Evolutionary conservation across 2,113 vertebrate species (phyloP).

Genomic region (Pleuronectes platessa): DNA sequence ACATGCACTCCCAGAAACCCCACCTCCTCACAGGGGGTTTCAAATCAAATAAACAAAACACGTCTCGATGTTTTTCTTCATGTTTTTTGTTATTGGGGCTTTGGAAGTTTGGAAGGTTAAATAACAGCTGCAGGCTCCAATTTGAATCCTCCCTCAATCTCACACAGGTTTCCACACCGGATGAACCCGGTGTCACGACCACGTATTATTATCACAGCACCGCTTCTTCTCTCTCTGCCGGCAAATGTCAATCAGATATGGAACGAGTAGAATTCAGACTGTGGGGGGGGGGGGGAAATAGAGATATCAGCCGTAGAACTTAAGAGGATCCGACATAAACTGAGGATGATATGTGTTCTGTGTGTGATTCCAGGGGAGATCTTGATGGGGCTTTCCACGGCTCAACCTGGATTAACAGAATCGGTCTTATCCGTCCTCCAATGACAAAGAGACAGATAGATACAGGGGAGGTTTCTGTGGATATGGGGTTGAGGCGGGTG

Average conservation of each 20-base stretch:
- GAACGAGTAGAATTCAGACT: background rate
- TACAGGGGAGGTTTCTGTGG: background rate
- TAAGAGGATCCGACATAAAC: slow-evolving; percentile 10
- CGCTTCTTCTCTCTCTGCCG: background rate
- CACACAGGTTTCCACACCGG: background rate
- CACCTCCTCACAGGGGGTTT: no score
- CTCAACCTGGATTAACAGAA: slow-evolving; percentile 25
- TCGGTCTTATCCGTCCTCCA: background rate
- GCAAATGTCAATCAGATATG: slow-evolving; percentile 43
- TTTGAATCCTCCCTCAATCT: background rate
- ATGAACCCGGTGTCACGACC: background rate
- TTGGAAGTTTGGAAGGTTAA: no score
- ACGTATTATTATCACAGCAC: background rate
- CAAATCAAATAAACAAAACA: no score
- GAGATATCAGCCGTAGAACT: slow-evolving; percentile 10
- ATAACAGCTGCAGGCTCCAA: no score
- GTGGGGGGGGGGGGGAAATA: no score
- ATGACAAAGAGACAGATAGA: background rate
- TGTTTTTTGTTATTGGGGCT: no score
- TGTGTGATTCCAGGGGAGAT: background rate
- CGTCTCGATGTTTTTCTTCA: no score
- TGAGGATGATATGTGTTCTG: slow-evolving; percentile 4
- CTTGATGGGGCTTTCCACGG: background rate
- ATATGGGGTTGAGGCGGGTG: background rate
- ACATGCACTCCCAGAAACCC: no score